Evolutionary conservation across 1,140 invertebrate genomes (phyloP).

Genomic region (Cepaea nemoralis): DNA sequence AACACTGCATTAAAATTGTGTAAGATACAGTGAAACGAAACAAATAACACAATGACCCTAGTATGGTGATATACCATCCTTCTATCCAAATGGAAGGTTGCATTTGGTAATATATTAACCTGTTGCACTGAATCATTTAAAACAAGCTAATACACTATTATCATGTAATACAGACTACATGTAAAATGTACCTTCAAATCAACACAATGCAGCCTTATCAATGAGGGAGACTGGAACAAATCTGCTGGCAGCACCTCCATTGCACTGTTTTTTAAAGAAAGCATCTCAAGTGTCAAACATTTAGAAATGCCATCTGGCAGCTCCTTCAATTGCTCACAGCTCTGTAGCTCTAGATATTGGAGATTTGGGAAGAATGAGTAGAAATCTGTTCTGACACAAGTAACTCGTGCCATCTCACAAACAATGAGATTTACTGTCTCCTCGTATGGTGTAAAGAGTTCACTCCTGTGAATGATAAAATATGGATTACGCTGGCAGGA

Average conservation of each 20-base stretch:
- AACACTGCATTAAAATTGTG: too few relatives aligned
- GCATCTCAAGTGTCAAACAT: constrained; percentile 48
- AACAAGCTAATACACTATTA: too few relatives aligned
- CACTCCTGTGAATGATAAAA: constrained; percentile 40
- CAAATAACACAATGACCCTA: too few relatives aligned
- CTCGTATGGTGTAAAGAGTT: constrained; percentile 51
- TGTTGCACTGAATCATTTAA: too few relatives aligned
- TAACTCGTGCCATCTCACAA: constrained; percentile 39
- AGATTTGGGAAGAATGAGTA: constrained; percentile 58
- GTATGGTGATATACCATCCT: too few relatives aligned
- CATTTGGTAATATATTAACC: too few relatives aligned
- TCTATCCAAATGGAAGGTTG: too few relatives aligned
- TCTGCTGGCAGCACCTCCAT: constrained; percentile 52
- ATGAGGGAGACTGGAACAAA: constrained; percentile 48
- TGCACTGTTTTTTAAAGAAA: constrained; percentile 44
- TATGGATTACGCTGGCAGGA: background rate
- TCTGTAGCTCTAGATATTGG: constrained; percentile 36
- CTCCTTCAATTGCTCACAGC: constrained; percentile 2
- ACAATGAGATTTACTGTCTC: constrained; percentile 54
- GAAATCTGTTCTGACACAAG: constrained; percentile 49
- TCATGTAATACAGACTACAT: too few relatives aligned
- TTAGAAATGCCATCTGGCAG: constrained; percentile 53
- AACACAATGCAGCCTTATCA: constrained; percentile 41
- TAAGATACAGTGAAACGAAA: too few relatives aligned
- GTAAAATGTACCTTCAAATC: constrained; percentile 34